phyloP scores from a whole-genome alignment of 2,113 vertebrate species.

The Chaenogobius annularis region DNA sequence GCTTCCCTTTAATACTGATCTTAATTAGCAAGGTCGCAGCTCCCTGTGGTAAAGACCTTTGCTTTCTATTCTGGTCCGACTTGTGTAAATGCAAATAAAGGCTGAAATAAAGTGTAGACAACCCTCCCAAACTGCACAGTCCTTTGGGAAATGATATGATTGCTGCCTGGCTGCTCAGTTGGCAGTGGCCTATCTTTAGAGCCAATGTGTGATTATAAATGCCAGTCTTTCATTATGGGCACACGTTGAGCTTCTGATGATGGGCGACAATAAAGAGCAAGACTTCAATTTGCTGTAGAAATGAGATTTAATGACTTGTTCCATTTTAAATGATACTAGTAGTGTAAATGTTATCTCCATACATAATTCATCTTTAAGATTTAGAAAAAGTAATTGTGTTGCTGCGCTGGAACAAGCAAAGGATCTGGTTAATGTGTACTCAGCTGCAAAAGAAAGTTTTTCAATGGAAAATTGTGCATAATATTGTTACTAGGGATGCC shows the following conservation, averaged over 20 bases:
- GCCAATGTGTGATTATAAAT: slow-evolving; percentile 64
- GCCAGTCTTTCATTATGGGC: slow-evolving; percentile 69
- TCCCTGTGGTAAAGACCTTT: slow-evolving; percentile 39
- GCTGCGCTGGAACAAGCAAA: too few relatives aligned
- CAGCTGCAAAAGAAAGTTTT: too few relatives aligned
- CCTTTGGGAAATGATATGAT: slow-evolving; percentile 57
- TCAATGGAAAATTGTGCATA: too few relatives aligned
- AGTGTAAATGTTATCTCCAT: too few relatives aligned
- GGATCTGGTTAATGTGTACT: too few relatives aligned
- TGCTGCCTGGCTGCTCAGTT: slow-evolving; percentile 38
- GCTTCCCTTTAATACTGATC: slow-evolving; percentile 47
- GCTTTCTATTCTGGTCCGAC: slow-evolving; percentile 49
- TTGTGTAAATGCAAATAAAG: slow-evolving; percentile 36
- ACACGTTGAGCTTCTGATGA: slow-evolving; percentile 40
- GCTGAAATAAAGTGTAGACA: neutral
- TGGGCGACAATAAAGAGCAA: slow-evolving; percentile 21
- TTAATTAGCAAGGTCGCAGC: slow-evolving; percentile 55
- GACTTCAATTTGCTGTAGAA: neutral
- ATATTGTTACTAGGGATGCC: too few relatives aligned
- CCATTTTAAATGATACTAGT: neutral
- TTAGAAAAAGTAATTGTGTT: too few relatives aligned
- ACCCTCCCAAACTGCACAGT: slow-evolving; percentile 33
- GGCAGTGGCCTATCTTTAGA: slow-evolving; percentile 60
- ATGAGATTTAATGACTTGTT: neutral
- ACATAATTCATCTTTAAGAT: too few relatives aligned